Base-by-base conservation (phyloP, 2,797 vertebrate genomes). In the Hoplostethus atlanticus region DNA sequence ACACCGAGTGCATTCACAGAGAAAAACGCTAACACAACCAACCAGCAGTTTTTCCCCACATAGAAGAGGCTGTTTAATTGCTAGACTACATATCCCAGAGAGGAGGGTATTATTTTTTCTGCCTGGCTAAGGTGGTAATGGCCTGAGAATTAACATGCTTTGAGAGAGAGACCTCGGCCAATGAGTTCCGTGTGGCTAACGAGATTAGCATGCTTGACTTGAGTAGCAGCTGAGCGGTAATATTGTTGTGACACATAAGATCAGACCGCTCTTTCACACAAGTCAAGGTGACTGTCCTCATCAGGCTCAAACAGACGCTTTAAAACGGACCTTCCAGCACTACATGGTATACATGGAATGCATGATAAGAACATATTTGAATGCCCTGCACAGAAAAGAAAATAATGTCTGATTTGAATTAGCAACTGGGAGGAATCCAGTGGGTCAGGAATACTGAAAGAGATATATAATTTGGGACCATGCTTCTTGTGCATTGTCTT, bases 101-200 rank as follows among this genome's bases (percentile, higher is more conserved):
- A 79, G 80, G 57, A 77, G 62, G 47, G 48, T 68, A 81, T 21
- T 21, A 21, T 21, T 90, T 21, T 90, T 85, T 87, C 65, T 84
- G 76, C 79, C 76, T 76, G 73, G 73, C 74, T 81, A 77, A 80
- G 69, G 76, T 82, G 69, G 65, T 87, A 86, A 81, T 78, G 70
- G 74, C 70, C 62, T 70, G 70, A 88, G 80, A 89, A 83, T 85
- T 79, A 84, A 79, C 80, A 89, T 85, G 81, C 72, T 87, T 79
- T 67, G 73, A 72, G 50, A 80, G 73, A 63, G 71, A 57, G 77
- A 72, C 76, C 73, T 80, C 53, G 81, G 53, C 72, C 52, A 21
- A 57, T 78, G 79, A 84, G 76, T 78, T 86, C 79, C 71, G 50
- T 16, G 57, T 76, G 73, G 64, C 75, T 90, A 86, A 90, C 58